phyloP scores from a whole-genome alignment of 1,140 invertebrate genomes.

The Drosophila sechellia region DNA sequence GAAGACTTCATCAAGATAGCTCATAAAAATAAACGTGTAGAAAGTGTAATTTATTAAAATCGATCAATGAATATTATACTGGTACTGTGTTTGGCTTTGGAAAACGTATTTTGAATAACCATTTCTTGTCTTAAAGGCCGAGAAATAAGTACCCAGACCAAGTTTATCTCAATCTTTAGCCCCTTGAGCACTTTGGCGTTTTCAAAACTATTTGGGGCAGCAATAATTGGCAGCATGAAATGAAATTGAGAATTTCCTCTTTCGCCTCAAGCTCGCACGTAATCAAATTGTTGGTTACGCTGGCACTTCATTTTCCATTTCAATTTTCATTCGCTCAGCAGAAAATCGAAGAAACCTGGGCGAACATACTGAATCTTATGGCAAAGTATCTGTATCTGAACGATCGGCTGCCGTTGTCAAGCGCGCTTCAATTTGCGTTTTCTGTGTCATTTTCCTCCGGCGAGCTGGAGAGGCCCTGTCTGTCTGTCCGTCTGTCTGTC shows the following conservation, averaged over 20 bases:
- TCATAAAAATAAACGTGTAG: not conserved
- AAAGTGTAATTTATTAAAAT: too few relatives aligned
- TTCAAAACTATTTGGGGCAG: not conserved
- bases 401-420: conserved; percentile 54
- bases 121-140: not conserved
- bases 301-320: conserved; percentile 13
- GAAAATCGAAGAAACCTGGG: conserved; percentile 7
- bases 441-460: conserved; percentile 54
- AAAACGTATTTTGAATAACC: not conserved
- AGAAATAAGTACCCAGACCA: not conserved
- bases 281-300: conserved; percentile 27
- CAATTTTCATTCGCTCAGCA: conserved; percentile 58
- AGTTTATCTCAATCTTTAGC: not conserved
- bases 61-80: too few relatives aligned
- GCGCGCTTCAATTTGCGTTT: conserved; percentile 54
- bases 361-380: too few relatives aligned
- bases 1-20: not conserved
- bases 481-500: too few relatives aligned
- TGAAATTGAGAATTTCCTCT: conserved; percentile 32
- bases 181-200: not conserved
- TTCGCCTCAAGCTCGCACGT: not conserved
- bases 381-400: conserved; percentile 4
- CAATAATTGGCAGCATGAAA: conserved; percentile 15
- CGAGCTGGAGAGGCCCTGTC: conserved; percentile 12
- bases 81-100: too few relatives aligned